phyloP scores from a whole-genome alignment of 2,113 vertebrate species.

The Leptobrachium ailaonicum region DNA sequence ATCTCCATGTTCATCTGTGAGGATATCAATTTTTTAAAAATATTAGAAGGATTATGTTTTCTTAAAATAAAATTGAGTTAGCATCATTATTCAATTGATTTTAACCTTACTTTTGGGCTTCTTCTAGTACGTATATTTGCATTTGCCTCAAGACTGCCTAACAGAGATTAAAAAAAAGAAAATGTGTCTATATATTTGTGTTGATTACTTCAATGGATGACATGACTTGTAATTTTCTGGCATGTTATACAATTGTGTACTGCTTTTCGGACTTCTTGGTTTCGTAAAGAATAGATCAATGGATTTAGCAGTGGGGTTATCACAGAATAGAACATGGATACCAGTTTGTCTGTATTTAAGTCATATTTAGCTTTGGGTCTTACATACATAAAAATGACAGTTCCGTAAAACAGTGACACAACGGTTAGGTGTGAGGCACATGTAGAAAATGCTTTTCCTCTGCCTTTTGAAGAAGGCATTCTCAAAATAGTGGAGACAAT shows the following conservation, averaged over 20 bases:
- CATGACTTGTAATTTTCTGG: not conserved
- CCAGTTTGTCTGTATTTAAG: conserved; percentile 17
- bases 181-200: too few species aligned
- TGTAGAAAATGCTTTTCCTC: conserved; percentile 38
- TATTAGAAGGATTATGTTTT: too few species aligned
- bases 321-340: conserved; percentile 32
- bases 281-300: conserved; percentile 35
- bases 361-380: conserved; percentile 16
- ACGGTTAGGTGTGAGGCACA: conserved; percentile 35
- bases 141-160: too few species aligned
- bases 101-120: too few species aligned
- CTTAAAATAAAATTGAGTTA: too few species aligned
- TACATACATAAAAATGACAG: conserved; percentile 34
- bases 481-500: conserved; percentile 44
- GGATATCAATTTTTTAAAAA: too few species aligned
- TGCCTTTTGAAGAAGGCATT: conserved; percentile 37
- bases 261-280: conserved; percentile 27
- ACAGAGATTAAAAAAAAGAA: too few species aligned
- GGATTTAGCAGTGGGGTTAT: conserved; percentile 36
- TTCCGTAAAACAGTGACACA: conserved; percentile 36
- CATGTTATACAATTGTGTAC: not conserved
- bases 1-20: too few species aligned
- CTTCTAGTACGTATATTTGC: too few species aligned
- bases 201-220: not conserved
- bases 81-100: too few species aligned